Percentiles rank a stretch among this genome's conserved stretches.
phyloP scores from a whole-genome alignment of 2,113 vertebrate genomes.

The Saimiri boliviensis region DNA sequence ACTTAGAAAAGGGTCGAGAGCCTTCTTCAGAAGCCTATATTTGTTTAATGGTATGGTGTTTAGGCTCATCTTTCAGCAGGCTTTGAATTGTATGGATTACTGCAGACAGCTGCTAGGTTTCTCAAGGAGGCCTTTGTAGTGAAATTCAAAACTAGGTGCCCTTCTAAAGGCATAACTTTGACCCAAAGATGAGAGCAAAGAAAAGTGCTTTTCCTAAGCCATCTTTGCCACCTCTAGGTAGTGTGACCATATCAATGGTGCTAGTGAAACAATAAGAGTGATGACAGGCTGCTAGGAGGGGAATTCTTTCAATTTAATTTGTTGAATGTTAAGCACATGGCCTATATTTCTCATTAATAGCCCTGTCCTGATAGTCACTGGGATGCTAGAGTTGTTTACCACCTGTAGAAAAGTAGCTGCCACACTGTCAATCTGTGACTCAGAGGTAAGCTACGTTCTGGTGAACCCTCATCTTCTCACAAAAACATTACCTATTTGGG shows the following conservation, averaged over 20 bases:
- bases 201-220: neutral
- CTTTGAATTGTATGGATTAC: slow-evolving; percentile 19
- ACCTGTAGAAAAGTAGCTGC: slow-evolving; percentile 32
- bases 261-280: slow-evolving; percentile 25
- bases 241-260: neutral
- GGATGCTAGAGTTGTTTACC: neutral
- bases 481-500: neutral
- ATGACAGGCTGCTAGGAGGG: neutral
- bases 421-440: neutral
- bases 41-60: neutral
- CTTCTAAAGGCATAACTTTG: slow-evolving; percentile 7
- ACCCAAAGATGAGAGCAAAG: neutral
- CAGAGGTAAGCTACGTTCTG: neutral
- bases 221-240: slow-evolving; percentile 11
- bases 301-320: slow-evolving; percentile 11
- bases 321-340: slow-evolving; percentile 13
- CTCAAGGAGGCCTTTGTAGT: slow-evolving; percentile 42
- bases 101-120: slow-evolving; percentile 32
- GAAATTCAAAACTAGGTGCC: neutral
- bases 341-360: neutral
- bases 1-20: slow-evolving; percentile 17
- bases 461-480: slow-evolving; percentile 2
- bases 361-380: neutral
- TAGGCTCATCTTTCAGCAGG: slow-evolving; percentile 5
- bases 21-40: neutral